These are phyloP conservation scores for Patella caerulea DNA, from an alignment of 2,888 invertebrate genomes.

Conservation along the genomic window DNA sequence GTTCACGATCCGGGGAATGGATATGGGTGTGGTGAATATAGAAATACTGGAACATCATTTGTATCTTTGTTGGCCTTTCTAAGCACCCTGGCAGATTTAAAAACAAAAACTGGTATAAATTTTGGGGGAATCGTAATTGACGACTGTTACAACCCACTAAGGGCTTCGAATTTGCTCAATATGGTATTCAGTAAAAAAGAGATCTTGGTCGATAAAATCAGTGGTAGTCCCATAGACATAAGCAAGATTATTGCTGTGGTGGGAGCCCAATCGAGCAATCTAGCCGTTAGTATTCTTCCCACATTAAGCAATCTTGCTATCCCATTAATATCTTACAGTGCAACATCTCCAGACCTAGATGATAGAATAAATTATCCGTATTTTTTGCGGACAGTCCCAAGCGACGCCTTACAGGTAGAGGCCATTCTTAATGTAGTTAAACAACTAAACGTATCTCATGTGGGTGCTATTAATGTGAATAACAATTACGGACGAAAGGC, in stretches of 20 bases:
- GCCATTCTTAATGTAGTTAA: conserved; percentile 32
- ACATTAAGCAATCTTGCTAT: conserved; percentile 16
- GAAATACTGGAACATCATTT: conserved; percentile 23
- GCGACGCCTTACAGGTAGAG: conserved; percentile 29
- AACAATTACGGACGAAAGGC: conserved; percentile 56
- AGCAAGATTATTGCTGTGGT: conserved; percentile 70
- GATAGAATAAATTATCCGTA: conserved; percentile 31
- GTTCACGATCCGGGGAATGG: conserved; percentile 37
- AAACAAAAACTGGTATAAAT: background rate
- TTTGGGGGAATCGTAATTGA: conserved; percentile 35
- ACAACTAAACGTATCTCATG: conserved; percentile 41
- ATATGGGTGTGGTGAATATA: conserved; percentile 27
- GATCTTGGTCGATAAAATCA: conserved; percentile 15
- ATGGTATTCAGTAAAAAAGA: background rate
- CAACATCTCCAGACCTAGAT: conserved; percentile 28
- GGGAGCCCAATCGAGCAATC: conserved; percentile 71
- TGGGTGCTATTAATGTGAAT: conserved; percentile 51
- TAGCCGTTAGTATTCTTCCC: conserved; percentile 19
- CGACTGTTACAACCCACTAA: conserved; percentile 31
- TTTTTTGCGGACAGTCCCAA: conserved; percentile 35
- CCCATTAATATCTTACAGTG: conserved; percentile 33
- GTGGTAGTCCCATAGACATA: background rate
- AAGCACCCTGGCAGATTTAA: background rate
- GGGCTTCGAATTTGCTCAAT: background rate
- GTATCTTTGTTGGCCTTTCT: conserved; percentile 22